These are phyloP conservation scores for honey bee (Apis mellifera) DNA, from an alignment of 1,140 invertebrate genomes.

Conservation along the genomic window Amel_HAv3.1 CM009938.2:4651501-4652000, in stretches of 20 bases:
- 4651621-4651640: not conserved
- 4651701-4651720: not conserved
- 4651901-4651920: no score
- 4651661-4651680: not conserved
- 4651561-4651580: not conserved
- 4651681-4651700: not conserved
- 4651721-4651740: not conserved
- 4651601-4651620: not conserved
- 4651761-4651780: not conserved
- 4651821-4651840: slow-evolving; percentile 4
- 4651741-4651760: slow-evolving; percentile 5
- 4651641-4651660: not conserved
- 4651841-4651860: not conserved
- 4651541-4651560: no score
- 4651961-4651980: slow-evolving; percentile 21
- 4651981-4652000: slow-evolving; percentile 2
- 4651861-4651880: no score
- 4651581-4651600: no score
- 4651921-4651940: no score
- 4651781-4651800: not conserved
- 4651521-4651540: no score
- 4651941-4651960: slow-evolving; percentile 29
- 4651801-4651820: not conserved
- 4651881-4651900: no score
- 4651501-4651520: no score